Conservation (phyloP, 2,797 vertebrate species). For the Protosalanx chinensis region DNA sequence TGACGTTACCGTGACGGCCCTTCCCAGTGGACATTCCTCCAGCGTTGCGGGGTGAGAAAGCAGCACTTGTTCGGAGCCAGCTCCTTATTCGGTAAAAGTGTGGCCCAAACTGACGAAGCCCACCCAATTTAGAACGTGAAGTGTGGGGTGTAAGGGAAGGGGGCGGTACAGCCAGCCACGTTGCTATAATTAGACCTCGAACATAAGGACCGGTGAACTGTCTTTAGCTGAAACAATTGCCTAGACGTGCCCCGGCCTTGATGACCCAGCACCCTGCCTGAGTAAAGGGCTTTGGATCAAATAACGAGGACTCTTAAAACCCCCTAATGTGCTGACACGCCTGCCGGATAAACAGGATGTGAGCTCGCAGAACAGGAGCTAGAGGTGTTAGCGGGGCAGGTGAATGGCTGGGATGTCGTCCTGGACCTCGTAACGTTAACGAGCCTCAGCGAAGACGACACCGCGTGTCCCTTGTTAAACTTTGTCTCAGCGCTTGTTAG, state of each 20-base stretch:
- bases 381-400: neutral
- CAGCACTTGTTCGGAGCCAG: conserved; percentile 41
- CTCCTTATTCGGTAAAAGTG: conserved; percentile 77
- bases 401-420: conserved; percentile 21
- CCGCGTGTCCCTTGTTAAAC: conserved; percentile 15
- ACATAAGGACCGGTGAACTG: conserved; percentile 45
- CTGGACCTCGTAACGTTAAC: conserved; percentile 34
- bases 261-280: conserved; percentile 19
- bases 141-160: conserved; percentile 34
- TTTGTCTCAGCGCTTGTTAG: neutral
- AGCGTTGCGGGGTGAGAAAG: conserved; percentile 47
- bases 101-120: conserved; percentile 60
- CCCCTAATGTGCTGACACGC: too few relatives aligned
- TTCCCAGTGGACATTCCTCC: conserved; percentile 62
- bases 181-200: conserved; percentile 70
- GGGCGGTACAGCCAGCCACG: conserved; percentile 37
- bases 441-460: conserved; percentile 11
- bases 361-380: neutral
- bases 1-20: conserved; percentile 50
- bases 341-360: neutral
- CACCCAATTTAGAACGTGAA: conserved; percentile 68
- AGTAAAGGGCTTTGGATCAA: neutral
- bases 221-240: conserved; percentile 37
- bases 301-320: neutral
- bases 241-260: conserved; percentile 17